These are phyloP conservation scores for Sipha flava DNA, from an alignment of 1,140 invertebrate species.

Conservation along the genomic window DNA sequence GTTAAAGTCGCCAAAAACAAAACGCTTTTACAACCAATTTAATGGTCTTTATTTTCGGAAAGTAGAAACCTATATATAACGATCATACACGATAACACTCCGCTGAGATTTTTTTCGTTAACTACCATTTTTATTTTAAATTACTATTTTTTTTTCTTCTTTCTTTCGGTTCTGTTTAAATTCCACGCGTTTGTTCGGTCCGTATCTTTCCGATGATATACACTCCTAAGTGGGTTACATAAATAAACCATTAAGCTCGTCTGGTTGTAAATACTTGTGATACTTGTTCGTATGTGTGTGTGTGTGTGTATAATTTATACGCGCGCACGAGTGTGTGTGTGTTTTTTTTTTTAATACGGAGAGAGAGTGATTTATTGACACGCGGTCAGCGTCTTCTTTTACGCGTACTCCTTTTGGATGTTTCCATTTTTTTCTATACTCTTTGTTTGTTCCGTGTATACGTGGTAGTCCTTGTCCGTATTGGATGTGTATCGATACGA, in stretches of 20 bases:
- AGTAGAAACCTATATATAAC: too few relatives aligned
- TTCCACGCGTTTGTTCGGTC: not conserved
- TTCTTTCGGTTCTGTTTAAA: not conserved
- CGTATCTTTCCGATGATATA: not conserved
- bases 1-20: slow-evolving; percentile 6
- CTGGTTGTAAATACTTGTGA: slow-evolving; percentile 9
- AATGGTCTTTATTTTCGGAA: too few relatives aligned
- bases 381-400: not conserved
- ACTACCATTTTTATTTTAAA: not conserved
- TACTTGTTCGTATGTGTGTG: too few relatives aligned
- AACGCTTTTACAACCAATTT: too few relatives aligned
- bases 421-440: not conserved
- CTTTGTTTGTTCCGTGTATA: not conserved
- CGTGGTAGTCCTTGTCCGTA: not conserved
- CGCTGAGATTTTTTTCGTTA: not conserved
- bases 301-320: not conserved
- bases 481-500: not conserved
- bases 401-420: not conserved
- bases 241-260: slow-evolving; percentile 24
- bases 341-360: not conserved
- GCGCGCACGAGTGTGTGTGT: not conserved
- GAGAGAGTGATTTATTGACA: slow-evolving; percentile 10
- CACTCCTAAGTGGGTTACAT: slow-evolving; percentile 12
- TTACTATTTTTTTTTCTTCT: too few relatives aligned
- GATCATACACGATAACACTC: too few relatives aligned